A percentile compares a stretch with the other conserved stretches of the same genome.
phyloP scores from a whole-genome alignment of 2,113 vertebrate genomes.

The Atrichornis clamosus region DNA sequence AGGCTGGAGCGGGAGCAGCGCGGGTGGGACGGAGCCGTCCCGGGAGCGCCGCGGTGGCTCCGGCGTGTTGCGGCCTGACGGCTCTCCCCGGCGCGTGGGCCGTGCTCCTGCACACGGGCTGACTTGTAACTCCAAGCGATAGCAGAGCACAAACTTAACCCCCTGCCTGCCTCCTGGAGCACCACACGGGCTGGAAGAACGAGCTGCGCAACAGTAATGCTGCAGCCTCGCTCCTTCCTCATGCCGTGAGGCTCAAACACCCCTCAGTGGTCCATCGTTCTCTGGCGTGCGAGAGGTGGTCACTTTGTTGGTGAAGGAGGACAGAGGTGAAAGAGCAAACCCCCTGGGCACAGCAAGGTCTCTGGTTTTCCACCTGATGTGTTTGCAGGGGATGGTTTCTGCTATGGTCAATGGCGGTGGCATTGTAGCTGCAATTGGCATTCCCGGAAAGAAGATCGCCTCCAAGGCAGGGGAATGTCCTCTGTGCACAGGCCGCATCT shows the following conservation, averaged over 20 bases:
- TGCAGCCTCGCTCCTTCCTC: rapidly evolving
- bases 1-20: not conserved
- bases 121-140: not conserved
- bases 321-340: not conserved
- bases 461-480: not conserved
- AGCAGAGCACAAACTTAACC: not conserved
- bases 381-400: rapidly evolving
- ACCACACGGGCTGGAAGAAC: rapidly evolving
- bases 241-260: rapidly evolving
- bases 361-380: rapidly evolving
- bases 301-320: rapidly evolving
- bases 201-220: rapidly evolving
- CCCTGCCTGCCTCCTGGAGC: not conserved
- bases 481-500: not conserved
- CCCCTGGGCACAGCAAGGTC: rapidly evolving
- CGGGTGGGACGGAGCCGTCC: not conserved
- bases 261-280: rapidly evolving
- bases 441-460: not conserved
- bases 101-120: not conserved
- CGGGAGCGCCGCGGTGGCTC: not conserved
- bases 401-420: rapidly evolving
- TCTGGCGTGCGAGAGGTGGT: not conserved
- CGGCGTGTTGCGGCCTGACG: not conserved
- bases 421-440: rapidly evolving
- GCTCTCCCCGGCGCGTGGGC: not conserved